These are phyloP conservation scores for Xenopus borealis DNA, from an alignment of 2,113 vertebrate species.

Conservation along the genomic window DNA sequence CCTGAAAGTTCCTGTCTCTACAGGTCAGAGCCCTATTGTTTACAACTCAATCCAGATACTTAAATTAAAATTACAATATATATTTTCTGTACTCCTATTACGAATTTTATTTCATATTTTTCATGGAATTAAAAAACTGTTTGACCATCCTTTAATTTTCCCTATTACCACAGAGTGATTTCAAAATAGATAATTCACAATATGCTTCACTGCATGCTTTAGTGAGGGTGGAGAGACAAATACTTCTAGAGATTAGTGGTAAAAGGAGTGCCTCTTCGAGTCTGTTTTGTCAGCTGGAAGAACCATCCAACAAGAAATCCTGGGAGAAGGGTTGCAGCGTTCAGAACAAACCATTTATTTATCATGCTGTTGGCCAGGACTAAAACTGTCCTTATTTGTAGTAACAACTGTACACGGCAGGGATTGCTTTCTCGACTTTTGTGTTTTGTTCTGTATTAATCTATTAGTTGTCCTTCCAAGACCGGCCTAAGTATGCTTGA, in stretches of 20 bases:
- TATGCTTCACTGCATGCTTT: not conserved
- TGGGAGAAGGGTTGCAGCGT: not conserved
- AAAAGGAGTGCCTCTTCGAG: not conserved
- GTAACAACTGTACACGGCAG: slow-evolving; percentile 49
- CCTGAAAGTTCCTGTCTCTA: no score
- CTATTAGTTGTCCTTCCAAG: slow-evolving; percentile 58
- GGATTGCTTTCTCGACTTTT: slow-evolving; percentile 42
- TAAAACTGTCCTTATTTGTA: slow-evolving; percentile 48
- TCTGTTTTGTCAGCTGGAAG: slow-evolving; percentile 20
- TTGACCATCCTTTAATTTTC: no score
- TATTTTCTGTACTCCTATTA: no score
- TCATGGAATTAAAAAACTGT: no score
- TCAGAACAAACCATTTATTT: slow-evolving; percentile 3
- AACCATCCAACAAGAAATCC: not conserved
- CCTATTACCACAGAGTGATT: not conserved
- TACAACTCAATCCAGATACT: no score
- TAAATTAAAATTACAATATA: no score
- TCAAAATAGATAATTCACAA: not conserved
- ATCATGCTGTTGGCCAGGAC: slow-evolving; percentile 14
- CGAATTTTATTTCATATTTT: no score
- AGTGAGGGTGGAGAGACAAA: not conserved
- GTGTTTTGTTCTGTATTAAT: slow-evolving; percentile 53
- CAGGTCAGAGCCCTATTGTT: no score
- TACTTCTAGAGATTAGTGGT: not conserved
- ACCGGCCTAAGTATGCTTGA: slow-evolving; percentile 57